Percentiles rank a stretch among this genome's conserved stretches.
Evolutionary conservation across 2,113 vertebrate species (phyloP).

Genomic region (Capricornis sumatraensis): DNA sequence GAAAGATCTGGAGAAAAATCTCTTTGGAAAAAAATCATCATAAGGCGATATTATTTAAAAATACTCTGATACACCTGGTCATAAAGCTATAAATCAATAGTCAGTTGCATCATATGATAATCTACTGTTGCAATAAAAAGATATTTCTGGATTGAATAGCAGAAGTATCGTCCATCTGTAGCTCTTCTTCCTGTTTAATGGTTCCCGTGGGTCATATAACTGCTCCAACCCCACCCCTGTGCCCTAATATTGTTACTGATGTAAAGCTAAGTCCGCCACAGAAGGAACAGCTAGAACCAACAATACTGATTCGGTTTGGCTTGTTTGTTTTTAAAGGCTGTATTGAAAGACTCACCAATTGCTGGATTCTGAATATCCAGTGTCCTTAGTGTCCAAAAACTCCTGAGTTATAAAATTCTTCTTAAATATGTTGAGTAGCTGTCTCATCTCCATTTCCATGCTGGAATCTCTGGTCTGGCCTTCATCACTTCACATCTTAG

Average conservation of each 20-base stretch:
- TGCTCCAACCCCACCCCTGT: not conserved
- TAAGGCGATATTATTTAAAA: not conserved
- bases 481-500: not conserved
- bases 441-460: not conserved
- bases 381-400: not conserved
- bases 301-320: not conserved
- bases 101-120: not conserved
- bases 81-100: not conserved
- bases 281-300: not conserved
- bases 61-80: not conserved
- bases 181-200: not conserved
- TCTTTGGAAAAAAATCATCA: not conserved
- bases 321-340: not conserved
- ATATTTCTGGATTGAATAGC: not conserved
- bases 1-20: not conserved
- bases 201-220: not conserved
- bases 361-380: not conserved
- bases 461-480: too few species aligned
- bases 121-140: not conserved
- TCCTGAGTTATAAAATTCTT: not conserved
- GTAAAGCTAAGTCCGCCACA: not conserved
- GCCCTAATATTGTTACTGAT: not conserved
- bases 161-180: not conserved
- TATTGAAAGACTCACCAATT: not conserved
- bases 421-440: not conserved